phyloP scores from a whole-genome alignment of 2,113 vertebrate species.

The Protobothrops flavoviridis region DNA sequence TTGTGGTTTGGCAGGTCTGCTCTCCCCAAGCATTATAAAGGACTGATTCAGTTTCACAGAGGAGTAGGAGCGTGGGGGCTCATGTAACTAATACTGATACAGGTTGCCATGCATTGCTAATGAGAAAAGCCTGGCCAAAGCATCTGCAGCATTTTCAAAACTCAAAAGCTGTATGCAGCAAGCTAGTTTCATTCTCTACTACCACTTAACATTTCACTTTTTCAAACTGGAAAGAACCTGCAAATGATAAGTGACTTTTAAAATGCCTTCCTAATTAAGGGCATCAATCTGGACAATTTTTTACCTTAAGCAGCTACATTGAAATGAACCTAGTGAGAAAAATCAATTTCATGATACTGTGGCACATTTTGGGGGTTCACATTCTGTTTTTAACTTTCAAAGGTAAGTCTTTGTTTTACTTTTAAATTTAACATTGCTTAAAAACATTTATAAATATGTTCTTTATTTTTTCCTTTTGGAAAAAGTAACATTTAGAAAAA shows the following conservation, averaged over 20 bases:
- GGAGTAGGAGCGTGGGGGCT: slow-evolving; percentile 49
- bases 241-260: slow-evolving; percentile 51
- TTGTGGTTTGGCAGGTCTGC: slow-evolving; percentile 47
- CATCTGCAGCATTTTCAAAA: slow-evolving; percentile 47
- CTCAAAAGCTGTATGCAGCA: slow-evolving; percentile 46
- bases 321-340: slow-evolving; percentile 93
- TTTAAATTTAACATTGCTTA: neutral
- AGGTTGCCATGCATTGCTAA: slow-evolving; percentile 74
- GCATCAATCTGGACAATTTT: slow-evolving; percentile 60
- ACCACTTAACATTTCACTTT: slow-evolving; percentile 11
- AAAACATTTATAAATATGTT: neutral
- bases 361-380: slow-evolving; percentile 80
- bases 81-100: slow-evolving; percentile 72
- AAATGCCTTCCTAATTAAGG: slow-evolving; percentile 81
- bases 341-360: slow-evolving; percentile 86
- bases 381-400: slow-evolving; percentile 79
- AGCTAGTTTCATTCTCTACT: slow-evolving; percentile 37
- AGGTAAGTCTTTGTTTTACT: slow-evolving; percentile 77
- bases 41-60: slow-evolving; percentile 49
- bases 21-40: slow-evolving; percentile 62
- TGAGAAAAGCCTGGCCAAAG: slow-evolving; percentile 63
- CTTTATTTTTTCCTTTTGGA: neutral
- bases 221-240: slow-evolving; percentile 24
- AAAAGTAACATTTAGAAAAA: neutral
- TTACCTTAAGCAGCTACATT: slow-evolving; percentile 73